Percentiles rank a stretch among this genome's conserved stretches.
These are phyloP conservation scores for Gortyna flavago DNA, from an alignment of 2,888 invertebrate species.

Conservation along the genomic window DNA sequence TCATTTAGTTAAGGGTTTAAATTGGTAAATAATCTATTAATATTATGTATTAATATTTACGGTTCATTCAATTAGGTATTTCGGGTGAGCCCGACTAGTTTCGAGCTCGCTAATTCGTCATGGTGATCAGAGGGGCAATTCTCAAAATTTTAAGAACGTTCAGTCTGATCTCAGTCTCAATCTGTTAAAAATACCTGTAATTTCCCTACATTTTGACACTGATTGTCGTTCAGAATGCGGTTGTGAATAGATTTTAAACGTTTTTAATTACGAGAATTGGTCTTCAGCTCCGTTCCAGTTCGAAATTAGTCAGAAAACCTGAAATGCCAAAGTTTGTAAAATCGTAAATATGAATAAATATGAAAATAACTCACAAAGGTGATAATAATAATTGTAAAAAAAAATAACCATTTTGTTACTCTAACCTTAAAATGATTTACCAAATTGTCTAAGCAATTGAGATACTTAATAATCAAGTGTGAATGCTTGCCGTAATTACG, in stretches of 20 bases:
- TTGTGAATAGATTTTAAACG: no score
- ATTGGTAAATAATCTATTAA: constrained; percentile 32
- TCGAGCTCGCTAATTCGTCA: not conserved
- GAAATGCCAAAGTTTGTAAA: not conserved
- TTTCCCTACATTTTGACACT: no score
- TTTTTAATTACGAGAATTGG: not conserved
- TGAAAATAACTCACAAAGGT: not conserved
- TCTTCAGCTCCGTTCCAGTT: not conserved
- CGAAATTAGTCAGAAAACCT: not conserved
- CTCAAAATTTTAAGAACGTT: no score
- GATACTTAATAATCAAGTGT: constrained; percentile 33
- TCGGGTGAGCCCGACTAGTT: not conserved
- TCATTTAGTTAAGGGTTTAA: constrained; percentile 26
- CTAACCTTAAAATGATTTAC: constrained; percentile 24
- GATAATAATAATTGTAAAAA: constrained; percentile 2
- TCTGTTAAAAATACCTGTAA: no score
- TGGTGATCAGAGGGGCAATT: not conserved
- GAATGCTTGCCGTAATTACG: constrained; percentile 31
- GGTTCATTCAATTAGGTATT: not conserved
- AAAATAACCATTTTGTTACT: constrained; percentile 15
- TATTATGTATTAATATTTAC: not conserved
- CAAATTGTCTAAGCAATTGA: constrained; percentile 15
- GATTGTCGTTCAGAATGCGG: no score
- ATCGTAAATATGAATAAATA: not conserved
- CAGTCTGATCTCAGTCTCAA: no score